phyloP scores from a whole-genome alignment of 2,797 vertebrate genomes.

The Anomalospiza imberbis region DNA sequence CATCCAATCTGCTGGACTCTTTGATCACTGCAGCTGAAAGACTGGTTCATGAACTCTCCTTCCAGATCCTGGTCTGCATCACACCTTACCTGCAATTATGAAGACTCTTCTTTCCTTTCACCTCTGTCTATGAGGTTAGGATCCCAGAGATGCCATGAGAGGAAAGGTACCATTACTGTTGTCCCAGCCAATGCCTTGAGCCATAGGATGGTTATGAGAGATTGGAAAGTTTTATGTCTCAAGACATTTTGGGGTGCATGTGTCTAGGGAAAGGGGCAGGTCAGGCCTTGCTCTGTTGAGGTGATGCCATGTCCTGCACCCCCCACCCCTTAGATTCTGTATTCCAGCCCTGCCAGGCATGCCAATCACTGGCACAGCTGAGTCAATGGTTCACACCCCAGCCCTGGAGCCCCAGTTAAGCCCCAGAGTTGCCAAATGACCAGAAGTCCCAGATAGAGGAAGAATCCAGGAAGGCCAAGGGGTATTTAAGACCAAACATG shows the following conservation, averaged over 20 bases:
- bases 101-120: background rate
- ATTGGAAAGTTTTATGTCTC: background rate
- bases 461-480: background rate
- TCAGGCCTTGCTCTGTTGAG: background rate
- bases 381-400: background rate
- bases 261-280: background rate
- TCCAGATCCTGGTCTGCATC: background rate
- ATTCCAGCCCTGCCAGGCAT: background rate
- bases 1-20: too few species aligned
- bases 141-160: background rate
- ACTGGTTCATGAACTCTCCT: background rate
- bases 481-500: background rate
- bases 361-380: too few species aligned
- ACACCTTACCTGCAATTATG: background rate
- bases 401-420: background rate
- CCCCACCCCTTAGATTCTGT: background rate
- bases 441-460: background rate
- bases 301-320: background rate
- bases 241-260: background rate
- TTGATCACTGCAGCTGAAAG: background rate
- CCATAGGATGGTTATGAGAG: too few species aligned
- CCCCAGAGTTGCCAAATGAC: background rate
- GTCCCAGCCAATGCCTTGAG: accelerated
- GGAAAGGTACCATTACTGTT: background rate
- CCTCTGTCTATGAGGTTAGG: background rate